Percentiles rank a stretch among this genome's conserved stretches.
phyloP scores from a whole-genome alignment of 2,797 vertebrate species.

The Myoxocephalus aenaeus region DNA sequence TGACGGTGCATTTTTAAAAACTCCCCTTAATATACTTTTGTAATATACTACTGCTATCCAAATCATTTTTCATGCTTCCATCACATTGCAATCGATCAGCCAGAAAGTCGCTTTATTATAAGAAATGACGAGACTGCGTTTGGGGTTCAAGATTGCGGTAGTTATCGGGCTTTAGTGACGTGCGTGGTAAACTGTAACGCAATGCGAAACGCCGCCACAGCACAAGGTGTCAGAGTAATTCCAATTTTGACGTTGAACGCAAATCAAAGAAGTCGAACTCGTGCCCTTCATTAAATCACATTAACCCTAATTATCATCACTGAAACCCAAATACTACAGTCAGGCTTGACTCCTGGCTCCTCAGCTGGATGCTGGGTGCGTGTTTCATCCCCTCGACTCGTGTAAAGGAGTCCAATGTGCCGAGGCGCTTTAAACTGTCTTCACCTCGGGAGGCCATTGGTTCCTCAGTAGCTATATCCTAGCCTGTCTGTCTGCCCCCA shows the following conservation, averaged over 20 bases:
- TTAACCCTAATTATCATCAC: constrained; percentile 79
- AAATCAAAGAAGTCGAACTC: constrained; percentile 43
- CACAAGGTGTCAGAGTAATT: constrained; percentile 67
- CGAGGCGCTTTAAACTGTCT: constrained; percentile 66
- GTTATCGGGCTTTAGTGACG: constrained; percentile 11
- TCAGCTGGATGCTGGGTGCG: constrained; percentile 68
- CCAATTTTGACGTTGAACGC: constrained; percentile 61
- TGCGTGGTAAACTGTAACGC: constrained; percentile 10
- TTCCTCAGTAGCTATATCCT: constrained; percentile 54
- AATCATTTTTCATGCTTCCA: constrained; percentile 31
- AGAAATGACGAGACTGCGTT: constrained; percentile 34
- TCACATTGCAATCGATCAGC: constrained; percentile 39
- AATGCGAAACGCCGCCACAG: constrained; percentile 31
- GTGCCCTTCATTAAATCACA: constrained; percentile 74
- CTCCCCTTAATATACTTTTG: constrained; percentile 49
- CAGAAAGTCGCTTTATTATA: constrained; percentile 33
- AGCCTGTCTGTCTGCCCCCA: constrained; percentile 35
- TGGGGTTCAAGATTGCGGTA: constrained; percentile 1
- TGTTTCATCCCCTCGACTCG: constrained; percentile 61
- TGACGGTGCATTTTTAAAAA: constrained; percentile 56
- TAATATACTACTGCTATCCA: constrained; percentile 42
- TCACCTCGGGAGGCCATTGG: constrained; percentile 74
- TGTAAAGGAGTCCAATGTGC: constrained; percentile 59
- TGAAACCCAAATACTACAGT: constrained; percentile 58
- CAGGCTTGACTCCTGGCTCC: constrained; percentile 53